phyloP scores from a whole-genome alignment of 2,888 invertebrate species.

The Agrotis ipsilon region DNA sequence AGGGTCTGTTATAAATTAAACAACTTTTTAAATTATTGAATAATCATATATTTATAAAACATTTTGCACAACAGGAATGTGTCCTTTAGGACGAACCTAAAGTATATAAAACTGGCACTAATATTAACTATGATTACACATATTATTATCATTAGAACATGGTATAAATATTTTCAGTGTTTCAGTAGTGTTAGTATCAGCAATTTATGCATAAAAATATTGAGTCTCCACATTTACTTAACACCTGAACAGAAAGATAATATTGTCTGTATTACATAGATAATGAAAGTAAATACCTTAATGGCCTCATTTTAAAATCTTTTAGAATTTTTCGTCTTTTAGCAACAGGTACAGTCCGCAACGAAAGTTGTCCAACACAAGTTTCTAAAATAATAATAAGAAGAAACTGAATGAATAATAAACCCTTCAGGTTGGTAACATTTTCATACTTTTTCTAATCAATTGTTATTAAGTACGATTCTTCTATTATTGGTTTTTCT shows the following conservation, averaged over 20 bases:
- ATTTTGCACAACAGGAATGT: conserved; percentile 80
- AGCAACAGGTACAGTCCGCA: conserved; percentile 37
- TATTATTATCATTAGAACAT: conserved; percentile 48
- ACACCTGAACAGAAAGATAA: conserved; percentile 28
- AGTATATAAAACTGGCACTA: conserved; percentile 75
- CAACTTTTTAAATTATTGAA: conserved; percentile 60
- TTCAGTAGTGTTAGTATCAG: conserved; percentile 41
- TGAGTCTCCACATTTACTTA: conserved; percentile 24
- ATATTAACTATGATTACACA: conserved; percentile 63
- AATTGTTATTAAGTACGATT: conserved; percentile 41
- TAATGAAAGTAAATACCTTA: conserved; percentile 4
- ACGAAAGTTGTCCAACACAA: not conserved
- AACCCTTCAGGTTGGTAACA: conserved; percentile 54
- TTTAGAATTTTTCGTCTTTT: conserved; percentile 19
- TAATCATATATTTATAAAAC: conserved; percentile 74
- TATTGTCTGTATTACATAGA: conserved; percentile 59
- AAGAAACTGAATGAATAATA: not conserved
- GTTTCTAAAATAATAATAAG: conserved; percentile 9
- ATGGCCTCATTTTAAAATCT: conserved; percentile 18
- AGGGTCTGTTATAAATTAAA: conserved; percentile 46
- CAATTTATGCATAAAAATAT: conserved; percentile 46
- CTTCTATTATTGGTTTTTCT: conserved; percentile 23
- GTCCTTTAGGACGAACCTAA: conserved; percentile 80
- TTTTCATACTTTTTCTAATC: conserved; percentile 24
- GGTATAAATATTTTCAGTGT: conserved; percentile 53